Evolutionary conservation across 2,797 vertebrate genomes (phyloP).

Genomic region (Rhyacichthys aspro): DNA sequence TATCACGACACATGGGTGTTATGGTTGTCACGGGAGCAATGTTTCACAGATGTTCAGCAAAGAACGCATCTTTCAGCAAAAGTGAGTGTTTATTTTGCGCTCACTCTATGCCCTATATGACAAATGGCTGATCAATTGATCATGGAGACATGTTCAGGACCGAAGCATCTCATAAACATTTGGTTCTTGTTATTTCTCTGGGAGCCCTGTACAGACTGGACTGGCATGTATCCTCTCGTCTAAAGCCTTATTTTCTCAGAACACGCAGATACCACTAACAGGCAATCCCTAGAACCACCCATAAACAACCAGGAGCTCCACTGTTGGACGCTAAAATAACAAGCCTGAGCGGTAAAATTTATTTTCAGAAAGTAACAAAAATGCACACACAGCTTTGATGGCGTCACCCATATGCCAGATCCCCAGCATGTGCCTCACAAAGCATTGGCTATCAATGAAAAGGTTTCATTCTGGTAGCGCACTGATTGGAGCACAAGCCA

Average conservation of each 20-base stretch:
- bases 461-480: constrained; percentile 52
- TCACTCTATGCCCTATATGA: constrained; percentile 40
- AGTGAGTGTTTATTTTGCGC: constrained; percentile 59
- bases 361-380: constrained; percentile 60
- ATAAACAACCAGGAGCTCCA: constrained; percentile 59
- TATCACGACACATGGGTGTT: constrained; percentile 41
- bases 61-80: constrained; percentile 53
- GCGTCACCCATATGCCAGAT: constrained; percentile 60
- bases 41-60: constrained; percentile 69
- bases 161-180: constrained; percentile 65
- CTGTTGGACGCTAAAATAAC: constrained; percentile 38
- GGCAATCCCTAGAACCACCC: constrained; percentile 52
- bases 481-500: constrained; percentile 40
- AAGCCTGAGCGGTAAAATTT: constrained; percentile 35
- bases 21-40: constrained; percentile 63
- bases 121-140: constrained; percentile 61
- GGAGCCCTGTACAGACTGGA: constrained; percentile 28
- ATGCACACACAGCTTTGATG: constrained; percentile 61
- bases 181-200: constrained; percentile 64
- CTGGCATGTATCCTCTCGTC: constrained; percentile 40
- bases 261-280: constrained; percentile 52
- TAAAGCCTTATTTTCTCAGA: constrained; percentile 38
- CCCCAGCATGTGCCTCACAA: constrained; percentile 36
- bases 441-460: constrained; percentile 52
- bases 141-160: constrained; percentile 43